phyloP scores from a whole-genome alignment of 2,888 invertebrate species.

The Platynereis dumerilii region DNA sequence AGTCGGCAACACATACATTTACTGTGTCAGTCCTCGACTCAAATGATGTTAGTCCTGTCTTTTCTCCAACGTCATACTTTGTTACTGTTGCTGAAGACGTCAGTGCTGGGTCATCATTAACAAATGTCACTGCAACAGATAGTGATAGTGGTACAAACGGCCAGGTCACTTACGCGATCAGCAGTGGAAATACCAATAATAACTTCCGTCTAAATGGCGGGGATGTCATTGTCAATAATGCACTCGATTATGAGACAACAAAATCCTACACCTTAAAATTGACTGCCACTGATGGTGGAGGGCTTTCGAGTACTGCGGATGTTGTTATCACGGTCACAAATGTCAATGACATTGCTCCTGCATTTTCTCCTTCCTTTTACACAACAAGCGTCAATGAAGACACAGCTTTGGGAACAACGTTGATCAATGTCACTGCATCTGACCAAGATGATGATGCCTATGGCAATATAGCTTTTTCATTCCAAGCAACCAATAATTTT shows the following conservation, averaged over 20 bases:
- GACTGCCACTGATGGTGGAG: background rate
- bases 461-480: background rate
- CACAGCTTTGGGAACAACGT: background rate
- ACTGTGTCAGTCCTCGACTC: background rate
- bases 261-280: background rate
- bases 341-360: background rate
- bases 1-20: constrained; percentile 2
- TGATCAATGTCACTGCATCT: background rate
- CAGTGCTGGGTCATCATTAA: constrained; percentile 3
- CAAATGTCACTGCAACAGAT: constrained; percentile 6
- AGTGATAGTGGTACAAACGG: constrained; percentile 3
- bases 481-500: background rate
- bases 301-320: background rate
- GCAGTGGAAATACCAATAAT: background rate
- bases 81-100: background rate
- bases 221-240: background rate
- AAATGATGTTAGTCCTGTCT: background rate
- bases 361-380: background rate
- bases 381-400: background rate
- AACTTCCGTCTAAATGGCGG: too few relatives aligned
- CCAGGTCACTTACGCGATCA: background rate
- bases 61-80: constrained; percentile 1
- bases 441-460: background rate
- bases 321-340: background rate
- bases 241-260: constrained; percentile 4